Percentiles rank a stretch among this genome's conserved stretches.
phyloP scores from a whole-genome alignment of 2,797 vertebrate species.

The Sebastes nivosus region DNA sequence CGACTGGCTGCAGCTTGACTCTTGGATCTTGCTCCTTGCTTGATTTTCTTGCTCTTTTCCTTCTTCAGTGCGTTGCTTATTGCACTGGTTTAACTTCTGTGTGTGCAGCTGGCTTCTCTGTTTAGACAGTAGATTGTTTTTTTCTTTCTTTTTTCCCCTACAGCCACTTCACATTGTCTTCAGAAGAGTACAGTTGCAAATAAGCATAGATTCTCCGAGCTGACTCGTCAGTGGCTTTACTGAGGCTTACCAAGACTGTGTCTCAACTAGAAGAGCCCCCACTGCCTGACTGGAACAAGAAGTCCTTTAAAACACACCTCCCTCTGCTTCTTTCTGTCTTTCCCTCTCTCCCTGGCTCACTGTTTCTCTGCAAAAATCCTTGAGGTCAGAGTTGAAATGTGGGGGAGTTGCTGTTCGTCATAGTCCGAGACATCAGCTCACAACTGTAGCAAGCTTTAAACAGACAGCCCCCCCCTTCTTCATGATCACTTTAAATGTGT shows the following conservation, averaged over 20 bases:
- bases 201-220: slow-evolving; percentile 8
- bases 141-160: neutral
- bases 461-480: slow-evolving; percentile 40
- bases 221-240: slow-evolving; percentile 28
- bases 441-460: slow-evolving; percentile 41
- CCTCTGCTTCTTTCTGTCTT: slow-evolving; percentile 42
- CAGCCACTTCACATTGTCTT: slow-evolving; percentile 26
- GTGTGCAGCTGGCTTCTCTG: slow-evolving; percentile 24
- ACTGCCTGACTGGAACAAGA: slow-evolving; percentile 52
- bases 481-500: slow-evolving; percentile 40
- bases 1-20: slow-evolving; percentile 70
- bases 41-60: neutral
- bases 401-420: slow-evolving; percentile 54
- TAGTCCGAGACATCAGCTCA: slow-evolving; percentile 38
- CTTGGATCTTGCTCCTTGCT: slow-evolving; percentile 11
- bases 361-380: slow-evolving; percentile 54
- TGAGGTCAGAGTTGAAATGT: slow-evolving; percentile 67
- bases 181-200: slow-evolving; percentile 19
- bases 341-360: slow-evolving; percentile 16
- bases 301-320: slow-evolving; percentile 57
- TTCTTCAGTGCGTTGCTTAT: slow-evolving; percentile 15
- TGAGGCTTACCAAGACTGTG: slow-evolving; percentile 18
- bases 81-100: slow-evolving; percentile 23
- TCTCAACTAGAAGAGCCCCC: slow-evolving; percentile 26
- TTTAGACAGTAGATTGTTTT: slow-evolving; percentile 6